A percentile compares a stretch with the other conserved stretches of the same genome.
Conservation (phyloP, 2,797 vertebrate genomes). For the Gallinago stenura region DNA sequence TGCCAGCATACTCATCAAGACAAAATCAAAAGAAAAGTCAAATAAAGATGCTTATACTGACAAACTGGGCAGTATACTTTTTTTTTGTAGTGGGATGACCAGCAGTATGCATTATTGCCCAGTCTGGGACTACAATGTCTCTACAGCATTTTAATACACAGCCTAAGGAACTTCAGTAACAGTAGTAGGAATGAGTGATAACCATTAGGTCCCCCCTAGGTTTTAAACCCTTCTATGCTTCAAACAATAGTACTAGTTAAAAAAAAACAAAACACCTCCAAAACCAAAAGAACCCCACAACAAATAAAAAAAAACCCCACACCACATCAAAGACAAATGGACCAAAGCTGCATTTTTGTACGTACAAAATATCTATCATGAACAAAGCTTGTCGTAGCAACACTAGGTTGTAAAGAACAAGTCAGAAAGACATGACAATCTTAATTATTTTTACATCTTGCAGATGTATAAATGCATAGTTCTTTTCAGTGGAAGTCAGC, state of each 20-base stretch:
- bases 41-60: neutral
- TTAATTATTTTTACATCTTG: neutral
- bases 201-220: accelerated
- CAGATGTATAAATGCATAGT: neutral
- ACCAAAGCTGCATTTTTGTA: neutral
- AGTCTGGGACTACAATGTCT: neutral
- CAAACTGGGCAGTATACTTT: neutral
- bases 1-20: neutral
- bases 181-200: neutral
- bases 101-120: no score
- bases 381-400: neutral
- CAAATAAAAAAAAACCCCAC: neutral
- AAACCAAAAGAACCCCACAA: no score
- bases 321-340: neutral
- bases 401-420: neutral
- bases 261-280: no score
- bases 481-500: neutral
- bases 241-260: neutral
- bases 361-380: neutral
- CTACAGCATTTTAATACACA: neutral
- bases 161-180: neutral
- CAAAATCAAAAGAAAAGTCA: neutral
- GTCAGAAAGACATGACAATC: accelerated
- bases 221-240: neutral
- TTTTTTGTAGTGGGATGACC: neutral